Evolutionary conservation across 2,888 invertebrate genomes (phyloP).

Genomic region (Julus scandinavius): DNA sequence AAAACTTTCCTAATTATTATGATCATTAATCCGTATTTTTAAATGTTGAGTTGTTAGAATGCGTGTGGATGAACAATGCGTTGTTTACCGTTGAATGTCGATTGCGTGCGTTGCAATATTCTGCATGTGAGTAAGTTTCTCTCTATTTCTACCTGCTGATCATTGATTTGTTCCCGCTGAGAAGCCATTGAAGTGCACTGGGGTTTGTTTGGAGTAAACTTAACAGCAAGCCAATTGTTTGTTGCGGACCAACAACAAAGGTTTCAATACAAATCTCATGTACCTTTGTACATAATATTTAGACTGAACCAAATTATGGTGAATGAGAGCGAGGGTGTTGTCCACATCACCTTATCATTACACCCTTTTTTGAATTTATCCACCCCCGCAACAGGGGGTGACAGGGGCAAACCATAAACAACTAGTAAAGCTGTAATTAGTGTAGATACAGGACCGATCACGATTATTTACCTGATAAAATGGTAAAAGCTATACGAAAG

Average conservation of each 20-base stretch:
- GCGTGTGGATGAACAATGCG: neutral
- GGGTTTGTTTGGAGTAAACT: slow-evolving; percentile 31
- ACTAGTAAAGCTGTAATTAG: too few species aligned
- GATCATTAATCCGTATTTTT: neutral
- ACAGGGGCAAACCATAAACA: neutral
- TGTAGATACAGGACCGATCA: too few species aligned
- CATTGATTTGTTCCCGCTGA: slow-evolving; percentile 44
- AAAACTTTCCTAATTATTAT: neutral
- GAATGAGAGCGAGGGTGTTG: neutral
- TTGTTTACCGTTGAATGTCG: slow-evolving; percentile 10
- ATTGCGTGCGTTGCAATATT: neutral
- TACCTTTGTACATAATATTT: neutral
- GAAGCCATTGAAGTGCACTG: slow-evolving; percentile 28
- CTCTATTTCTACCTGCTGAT: slow-evolving; percentile 36
- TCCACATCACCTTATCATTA: slow-evolving; percentile 1
- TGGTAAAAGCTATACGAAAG: too few species aligned
- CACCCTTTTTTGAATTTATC: neutral
- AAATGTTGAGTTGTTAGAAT: neutral
- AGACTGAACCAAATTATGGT: neutral
- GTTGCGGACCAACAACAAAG: slow-evolving; percentile 15
- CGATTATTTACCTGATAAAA: too few species aligned
- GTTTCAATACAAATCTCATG: neutral
- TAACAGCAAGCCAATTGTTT: neutral
- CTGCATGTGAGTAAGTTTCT: neutral
- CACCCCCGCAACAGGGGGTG: neutral